phyloP scores from a whole-genome alignment of 2,888 invertebrate species.

The Podabrus alpinus region DNA sequence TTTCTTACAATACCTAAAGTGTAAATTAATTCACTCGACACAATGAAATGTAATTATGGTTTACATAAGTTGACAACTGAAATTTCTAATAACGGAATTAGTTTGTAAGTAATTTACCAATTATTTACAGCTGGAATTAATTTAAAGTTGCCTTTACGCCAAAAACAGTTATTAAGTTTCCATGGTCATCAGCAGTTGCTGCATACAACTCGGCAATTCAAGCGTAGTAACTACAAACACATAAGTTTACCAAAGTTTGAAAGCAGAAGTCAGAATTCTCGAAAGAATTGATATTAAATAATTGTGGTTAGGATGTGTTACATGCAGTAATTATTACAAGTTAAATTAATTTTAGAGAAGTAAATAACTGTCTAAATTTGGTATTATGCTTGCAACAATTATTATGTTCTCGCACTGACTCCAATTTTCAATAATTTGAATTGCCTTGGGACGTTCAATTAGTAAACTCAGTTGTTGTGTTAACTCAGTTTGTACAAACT shows the following conservation, averaged over 20 bases:
- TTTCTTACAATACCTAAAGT: not conserved
- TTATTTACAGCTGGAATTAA: constrained; percentile 17
- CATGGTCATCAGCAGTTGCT: constrained; percentile 18
- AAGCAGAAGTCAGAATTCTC: constrained; percentile 23
- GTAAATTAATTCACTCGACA: not conserved
- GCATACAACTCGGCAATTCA: constrained; percentile 4
- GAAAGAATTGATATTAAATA: constrained; percentile 23
- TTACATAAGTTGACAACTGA: not conserved
- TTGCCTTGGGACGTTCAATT: not conserved
- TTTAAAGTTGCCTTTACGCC: constrained; percentile 18
- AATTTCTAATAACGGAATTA: constrained; percentile 6
- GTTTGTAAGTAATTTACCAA: constrained; percentile 9
- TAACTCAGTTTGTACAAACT: not conserved
- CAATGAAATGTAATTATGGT: not conserved
- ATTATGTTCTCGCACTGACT: not conserved
- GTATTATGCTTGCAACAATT: not conserved
- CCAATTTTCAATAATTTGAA: not conserved
- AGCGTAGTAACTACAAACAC: constrained; percentile 13
- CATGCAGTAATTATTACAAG: constrained; percentile 8
- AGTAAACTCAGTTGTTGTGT: not conserved
- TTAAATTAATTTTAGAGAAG: constrained; percentile 23
- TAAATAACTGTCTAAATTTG: constrained; percentile 14
- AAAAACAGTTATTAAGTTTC: constrained; percentile 20
- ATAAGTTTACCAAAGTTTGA: constrained; percentile 21
- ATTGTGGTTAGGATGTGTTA: constrained; percentile 9